These are phyloP conservation scores for Prietella phreatophila DNA, from an alignment of 2,113 vertebrate genomes.

Conservation along the genomic window DNA sequence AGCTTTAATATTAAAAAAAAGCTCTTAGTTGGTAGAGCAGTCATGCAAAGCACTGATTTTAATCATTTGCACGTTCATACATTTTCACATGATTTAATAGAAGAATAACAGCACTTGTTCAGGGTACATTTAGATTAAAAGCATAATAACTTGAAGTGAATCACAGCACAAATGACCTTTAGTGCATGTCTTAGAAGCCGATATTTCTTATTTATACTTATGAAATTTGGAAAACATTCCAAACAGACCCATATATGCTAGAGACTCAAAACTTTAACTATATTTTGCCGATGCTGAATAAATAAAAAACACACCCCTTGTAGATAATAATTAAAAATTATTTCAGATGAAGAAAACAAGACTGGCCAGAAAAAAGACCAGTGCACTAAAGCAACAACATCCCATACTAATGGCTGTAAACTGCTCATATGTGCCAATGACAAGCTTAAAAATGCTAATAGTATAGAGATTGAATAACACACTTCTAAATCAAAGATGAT, in stretches of 20 bases:
- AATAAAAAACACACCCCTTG: neutral
- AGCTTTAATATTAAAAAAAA: neutral
- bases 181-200: neutral
- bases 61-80: neutral
- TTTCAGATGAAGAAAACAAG: neutral
- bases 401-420: neutral
- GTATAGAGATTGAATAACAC: neutral
- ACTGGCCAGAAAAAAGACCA: neutral
- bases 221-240: neutral
- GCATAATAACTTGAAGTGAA: neutral
- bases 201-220: neutral
- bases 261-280: neutral
- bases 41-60: neutral
- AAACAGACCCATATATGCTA: neutral
- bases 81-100: neutral
- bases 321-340: neutral
- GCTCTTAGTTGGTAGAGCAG: neutral
- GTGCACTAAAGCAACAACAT: neutral
- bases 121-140: conserved; percentile 4
- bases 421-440: neutral
- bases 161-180: neutral
- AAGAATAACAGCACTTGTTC: neutral
- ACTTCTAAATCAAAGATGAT: neutral
- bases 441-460: neutral
- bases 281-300: neutral